Evolutionary conservation across 35 echinoderm and acorn worm species (phyloP).

Genomic region (Apostichopus japonicus): DNA sequence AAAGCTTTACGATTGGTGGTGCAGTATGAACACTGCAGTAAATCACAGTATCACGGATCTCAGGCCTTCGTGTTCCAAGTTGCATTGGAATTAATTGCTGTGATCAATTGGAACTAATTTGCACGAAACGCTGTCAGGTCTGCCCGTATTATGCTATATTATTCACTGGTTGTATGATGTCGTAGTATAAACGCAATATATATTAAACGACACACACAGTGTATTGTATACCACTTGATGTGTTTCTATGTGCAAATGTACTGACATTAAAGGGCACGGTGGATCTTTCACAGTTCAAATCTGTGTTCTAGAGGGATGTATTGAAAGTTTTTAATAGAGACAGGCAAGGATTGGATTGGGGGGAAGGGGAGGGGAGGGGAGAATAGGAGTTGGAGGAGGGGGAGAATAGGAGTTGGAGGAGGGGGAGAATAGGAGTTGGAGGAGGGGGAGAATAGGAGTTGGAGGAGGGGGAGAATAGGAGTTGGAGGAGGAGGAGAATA

Average conservation of each 20-base stretch:
- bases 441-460: not conserved
- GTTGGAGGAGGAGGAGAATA: not conserved
- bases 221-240: not conserved
- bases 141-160: not conserved
- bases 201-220: not conserved
- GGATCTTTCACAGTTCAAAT: not conserved
- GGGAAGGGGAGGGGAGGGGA: not conserved
- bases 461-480: not conserved
- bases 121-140: not conserved
- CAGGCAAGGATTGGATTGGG: not conserved
- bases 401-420: too few species aligned
- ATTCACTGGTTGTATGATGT: not conserved
- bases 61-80: not conserved
- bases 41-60: not conserved
- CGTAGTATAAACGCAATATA: too few species aligned
- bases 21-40: not conserved
- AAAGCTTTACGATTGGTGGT: not conserved
- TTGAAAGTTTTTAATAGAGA: not conserved
- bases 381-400: not conserved
- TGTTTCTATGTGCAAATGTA: not conserved
- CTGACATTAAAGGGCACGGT: not conserved
- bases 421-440: not conserved
- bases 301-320: not conserved
- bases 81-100: not conserved
- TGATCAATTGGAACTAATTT: not conserved